Base-by-base conservation (phyloP, 1,140 invertebrate species). In the Neodiprion lecontei region DNA sequence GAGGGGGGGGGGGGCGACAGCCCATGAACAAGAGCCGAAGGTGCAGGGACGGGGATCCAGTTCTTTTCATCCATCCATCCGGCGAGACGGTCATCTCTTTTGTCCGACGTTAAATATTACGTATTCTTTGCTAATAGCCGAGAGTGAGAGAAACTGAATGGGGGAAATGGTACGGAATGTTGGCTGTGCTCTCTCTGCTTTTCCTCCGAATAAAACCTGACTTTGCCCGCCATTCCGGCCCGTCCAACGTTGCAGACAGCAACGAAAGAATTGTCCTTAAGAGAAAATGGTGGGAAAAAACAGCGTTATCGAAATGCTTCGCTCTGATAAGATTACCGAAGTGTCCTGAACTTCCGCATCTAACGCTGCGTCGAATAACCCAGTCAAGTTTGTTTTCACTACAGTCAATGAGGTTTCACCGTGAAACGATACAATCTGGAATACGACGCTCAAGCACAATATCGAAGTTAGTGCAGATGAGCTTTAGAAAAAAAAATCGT, bases 71-170 rank as follows among this genome's bases (percentile, higher is more conserved):
- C 53, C 53, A 17, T 61, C 53, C 53, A 61, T 61, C 53, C 53
- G 53, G 53, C 11, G 53, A 17, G 53, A 4, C 53, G 53, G 53
- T 61, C 53, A 61, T 61, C 53, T 61, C 53, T 61, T 61, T 61
- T 61, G 53, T 61, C 53, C 53, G 53, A 61, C 53, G 53, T 61
- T 61, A 61, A 61, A 61, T 61, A 61, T 61, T 61, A 61, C 53
- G 53, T 61, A 61, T 61, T 61, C 53, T 61, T 61, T 61, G 3
- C 53, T 61, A 61, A 61, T 61, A 61, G 53, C 53, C 53, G 8
- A 61, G 53, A 61, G n/a, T 61, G 53, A 61, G 53, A 61, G 53
- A 61, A 53, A 12, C n/a, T 12, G n/a, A 61, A 14, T 12, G 53
- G 53, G 4, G 8, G n/a, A 40, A 61, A 17, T 61, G 53, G 53